Evolutionary conservation across 2,113 vertebrate species (phyloP).

Genomic region (Triplophysa tibetana): DNA sequence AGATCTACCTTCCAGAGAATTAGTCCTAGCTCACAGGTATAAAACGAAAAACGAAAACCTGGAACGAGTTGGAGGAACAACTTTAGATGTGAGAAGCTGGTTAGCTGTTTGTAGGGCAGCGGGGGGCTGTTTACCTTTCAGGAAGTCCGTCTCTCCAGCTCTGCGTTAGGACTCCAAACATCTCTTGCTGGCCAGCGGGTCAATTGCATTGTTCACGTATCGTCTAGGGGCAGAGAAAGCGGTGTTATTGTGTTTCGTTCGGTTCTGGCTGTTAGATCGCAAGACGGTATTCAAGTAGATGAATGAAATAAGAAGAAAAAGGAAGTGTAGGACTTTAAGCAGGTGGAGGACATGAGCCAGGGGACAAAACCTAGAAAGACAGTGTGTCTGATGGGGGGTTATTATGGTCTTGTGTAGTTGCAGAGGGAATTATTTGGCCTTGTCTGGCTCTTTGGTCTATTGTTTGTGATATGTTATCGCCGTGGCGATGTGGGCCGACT

Average conservation of each 20-base stretch:
- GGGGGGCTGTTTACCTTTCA: slow-evolving; percentile 58
- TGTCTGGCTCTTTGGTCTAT: slow-evolving; percentile 29
- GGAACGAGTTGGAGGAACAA: not conserved
- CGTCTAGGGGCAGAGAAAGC: slow-evolving; percentile 35
- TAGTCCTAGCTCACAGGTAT: slow-evolving; percentile 1
- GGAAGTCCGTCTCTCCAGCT: slow-evolving; percentile 50
- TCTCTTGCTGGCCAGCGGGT: slow-evolving; percentile 20
- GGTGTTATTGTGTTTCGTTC: slow-evolving; percentile 49
- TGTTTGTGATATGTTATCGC: slow-evolving; percentile 38
- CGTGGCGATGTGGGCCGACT: not conserved
- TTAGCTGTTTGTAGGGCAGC: slow-evolving; percentile 34
- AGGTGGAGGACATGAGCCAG: not conserved
- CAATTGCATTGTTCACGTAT: slow-evolving; percentile 53
- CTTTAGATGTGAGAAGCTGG: slow-evolving; percentile 2
- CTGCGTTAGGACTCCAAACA: slow-evolving; percentile 57
- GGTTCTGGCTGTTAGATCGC: slow-evolving; percentile 19
- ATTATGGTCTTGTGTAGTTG: not conserved
- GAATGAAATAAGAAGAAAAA: not conserved
- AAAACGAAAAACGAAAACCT: not conserved
- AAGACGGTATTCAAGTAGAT: not conserved
- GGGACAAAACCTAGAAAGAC: slow-evolving; percentile 2
- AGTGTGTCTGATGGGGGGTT: too few relatives aligned
- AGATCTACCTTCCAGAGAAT: not conserved
- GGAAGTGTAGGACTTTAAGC: not conserved
- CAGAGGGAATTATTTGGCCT: slow-evolving; percentile 21